phyloP scores from a whole-genome alignment of 2,888 invertebrate genomes.

The Athetis lepigone region DNA sequence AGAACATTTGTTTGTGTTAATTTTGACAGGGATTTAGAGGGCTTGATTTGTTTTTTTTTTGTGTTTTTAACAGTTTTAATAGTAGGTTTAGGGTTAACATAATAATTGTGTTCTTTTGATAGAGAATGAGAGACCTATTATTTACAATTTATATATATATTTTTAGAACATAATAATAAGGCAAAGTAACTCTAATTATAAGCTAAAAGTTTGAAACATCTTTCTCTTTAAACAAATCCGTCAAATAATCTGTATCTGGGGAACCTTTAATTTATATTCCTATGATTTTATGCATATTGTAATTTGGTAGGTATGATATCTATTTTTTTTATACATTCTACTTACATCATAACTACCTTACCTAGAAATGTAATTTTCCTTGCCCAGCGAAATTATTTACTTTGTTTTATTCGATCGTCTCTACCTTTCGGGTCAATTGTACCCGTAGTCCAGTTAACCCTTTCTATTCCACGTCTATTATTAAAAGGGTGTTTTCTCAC shows the following conservation, averaged over 20 bases:
- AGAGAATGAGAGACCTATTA: too few species aligned
- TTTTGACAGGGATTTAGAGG: conserved; percentile 54
- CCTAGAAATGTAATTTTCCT: neutral
- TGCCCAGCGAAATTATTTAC: neutral
- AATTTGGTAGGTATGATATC: too few species aligned
- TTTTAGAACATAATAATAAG: too few species aligned
- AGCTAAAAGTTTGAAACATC: too few species aligned
- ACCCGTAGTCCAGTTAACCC: conserved; percentile 1
- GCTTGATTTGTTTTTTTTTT: conserved; percentile 5
- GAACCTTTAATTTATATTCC: too few species aligned
- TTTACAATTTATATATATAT: too few species aligned
- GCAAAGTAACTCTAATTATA: too few species aligned
- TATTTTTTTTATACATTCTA: too few species aligned
- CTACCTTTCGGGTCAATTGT: neutral
- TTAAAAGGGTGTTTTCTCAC: conserved; percentile 41
- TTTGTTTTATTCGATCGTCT: neutral
- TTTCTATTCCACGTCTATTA: neutral
- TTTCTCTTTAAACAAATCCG: too few species aligned
- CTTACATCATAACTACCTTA: too few species aligned
- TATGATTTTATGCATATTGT: too few species aligned
- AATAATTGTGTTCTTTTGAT: neutral
- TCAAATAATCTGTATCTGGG: too few species aligned
- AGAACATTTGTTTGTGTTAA: conserved; percentile 61
- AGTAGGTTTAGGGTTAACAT: conserved; percentile 5
- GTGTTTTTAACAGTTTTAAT: neutral